A percentile compares a stretch with the other conserved stretches of the same genome.
These are phyloP conservation scores for Clarias batrachus DNA, from an alignment of 2,113 vertebrate genomes.

Conservation along the genomic window DNA sequence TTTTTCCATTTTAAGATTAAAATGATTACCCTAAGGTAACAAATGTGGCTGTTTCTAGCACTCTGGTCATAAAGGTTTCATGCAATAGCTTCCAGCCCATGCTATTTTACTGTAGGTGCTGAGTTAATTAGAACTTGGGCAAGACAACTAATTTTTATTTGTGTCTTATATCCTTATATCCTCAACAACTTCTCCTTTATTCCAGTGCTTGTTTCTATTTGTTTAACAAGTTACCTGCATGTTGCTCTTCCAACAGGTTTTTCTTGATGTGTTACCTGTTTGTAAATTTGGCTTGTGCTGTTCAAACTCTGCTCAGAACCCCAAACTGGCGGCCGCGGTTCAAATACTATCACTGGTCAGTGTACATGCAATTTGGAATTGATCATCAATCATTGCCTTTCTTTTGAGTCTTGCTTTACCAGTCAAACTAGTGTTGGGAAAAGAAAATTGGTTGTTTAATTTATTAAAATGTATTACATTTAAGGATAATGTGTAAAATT, in stretches of 20 bases:
- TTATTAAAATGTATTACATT: no score
- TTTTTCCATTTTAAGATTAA: no score
- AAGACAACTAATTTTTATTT: neutral
- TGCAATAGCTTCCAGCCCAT: neutral
- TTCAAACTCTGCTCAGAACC: slow-evolving; percentile 92
- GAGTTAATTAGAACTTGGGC: no score
- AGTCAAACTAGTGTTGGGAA: neutral
- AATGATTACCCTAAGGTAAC: neutral
- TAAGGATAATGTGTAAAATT: no score
- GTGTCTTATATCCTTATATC: neutral
- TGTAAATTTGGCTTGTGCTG: slow-evolving; percentile 95
- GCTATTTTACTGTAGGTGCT: no score
- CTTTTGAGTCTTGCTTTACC: neutral
- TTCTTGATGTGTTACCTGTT: slow-evolving; percentile 99
- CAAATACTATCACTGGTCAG: slow-evolving; percentile 97
- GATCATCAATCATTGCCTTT: neutral
- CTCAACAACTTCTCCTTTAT: neutral
- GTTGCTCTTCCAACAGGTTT: slow-evolving; percentile 78
- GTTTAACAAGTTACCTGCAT: neutral
- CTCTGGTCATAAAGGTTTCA: neutral
- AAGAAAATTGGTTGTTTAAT: neutral
- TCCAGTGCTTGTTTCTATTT: neutral
- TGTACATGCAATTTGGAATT: slow-evolving; percentile 1
- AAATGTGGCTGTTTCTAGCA: neutral
- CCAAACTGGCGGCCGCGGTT: slow-evolving; percentile 97